These are phyloP conservation scores for Teinopalpus imperialis DNA, from an alignment of 2,888 invertebrate species.

Conservation along the genomic window DNA sequence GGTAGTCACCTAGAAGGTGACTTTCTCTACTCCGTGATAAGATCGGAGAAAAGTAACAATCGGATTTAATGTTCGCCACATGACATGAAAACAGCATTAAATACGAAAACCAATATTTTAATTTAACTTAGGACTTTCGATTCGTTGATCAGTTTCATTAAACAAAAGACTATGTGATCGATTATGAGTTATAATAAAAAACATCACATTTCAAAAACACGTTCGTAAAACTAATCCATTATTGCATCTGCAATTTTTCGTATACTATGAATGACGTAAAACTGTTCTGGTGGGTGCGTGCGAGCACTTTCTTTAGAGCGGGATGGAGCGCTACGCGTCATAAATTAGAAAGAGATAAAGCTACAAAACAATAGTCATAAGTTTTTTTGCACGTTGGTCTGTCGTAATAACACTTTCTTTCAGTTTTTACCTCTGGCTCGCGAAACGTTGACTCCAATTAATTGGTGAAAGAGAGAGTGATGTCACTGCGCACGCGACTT, in stretches of 20 bases:
- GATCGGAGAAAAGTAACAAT: too few relatives aligned
- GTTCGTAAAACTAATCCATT: too few relatives aligned
- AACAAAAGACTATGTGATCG: too few relatives aligned
- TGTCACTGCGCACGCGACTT: constrained; percentile 47
- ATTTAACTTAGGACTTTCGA: too few relatives aligned
- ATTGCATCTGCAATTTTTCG: constrained; percentile 27
- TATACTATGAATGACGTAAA: constrained; percentile 67
- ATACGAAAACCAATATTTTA: too few relatives aligned
- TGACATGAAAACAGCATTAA: too few relatives aligned
- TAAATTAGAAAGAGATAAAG: constrained; percentile 44
- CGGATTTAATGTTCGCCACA: too few relatives aligned
- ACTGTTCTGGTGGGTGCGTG: constrained; percentile 54
- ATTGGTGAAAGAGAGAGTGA: constrained; percentile 70
- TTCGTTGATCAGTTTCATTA: too few relatives aligned
- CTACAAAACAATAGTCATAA: constrained; percentile 60
- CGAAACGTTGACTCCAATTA: constrained; percentile 64
- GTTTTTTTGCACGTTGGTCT: constrained; percentile 54
- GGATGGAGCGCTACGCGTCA: constrained; percentile 38
- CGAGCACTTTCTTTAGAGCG: constrained; percentile 72
- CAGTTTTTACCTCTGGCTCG: constrained; percentile 55
- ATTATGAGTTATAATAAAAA: too few relatives aligned
- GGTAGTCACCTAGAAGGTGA: too few relatives aligned
- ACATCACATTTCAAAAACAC: too few relatives aligned
- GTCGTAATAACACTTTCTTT: constrained; percentile 73
- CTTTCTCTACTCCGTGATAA: too few relatives aligned